These are phyloP conservation scores for Lethocerus indicus DNA, from an alignment of 1,140 invertebrate genomes.

Conservation along the genomic window DNA sequence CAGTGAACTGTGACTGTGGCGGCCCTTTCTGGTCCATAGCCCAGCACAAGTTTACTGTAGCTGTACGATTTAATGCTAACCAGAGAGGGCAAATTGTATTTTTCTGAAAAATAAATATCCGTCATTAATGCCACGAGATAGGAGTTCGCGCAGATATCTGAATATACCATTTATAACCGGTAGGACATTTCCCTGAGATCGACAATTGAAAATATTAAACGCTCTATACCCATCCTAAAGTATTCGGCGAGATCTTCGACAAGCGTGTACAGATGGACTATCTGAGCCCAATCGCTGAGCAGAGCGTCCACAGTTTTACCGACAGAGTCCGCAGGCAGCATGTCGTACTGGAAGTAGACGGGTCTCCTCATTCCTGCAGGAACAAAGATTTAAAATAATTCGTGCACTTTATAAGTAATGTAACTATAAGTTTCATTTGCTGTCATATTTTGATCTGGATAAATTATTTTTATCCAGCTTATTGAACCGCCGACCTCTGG, in stretches of 20 bases:
- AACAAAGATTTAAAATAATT: conserved; percentile 10
- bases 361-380: conserved; percentile 51
- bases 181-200: too few species aligned
- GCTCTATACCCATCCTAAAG: conserved; percentile 30
- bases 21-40: conserved; percentile 62
- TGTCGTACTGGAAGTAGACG: conserved; percentile 77
- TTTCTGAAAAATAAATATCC: conserved; percentile 37
- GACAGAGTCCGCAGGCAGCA: conserved; percentile 53
- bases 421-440: too few species aligned
- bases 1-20: conserved; percentile 59
- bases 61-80: conserved; percentile 64
- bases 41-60: conserved; percentile 60
- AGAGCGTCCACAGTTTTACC: conserved; percentile 63
- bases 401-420: too few species aligned
- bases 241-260: conserved; percentile 63
- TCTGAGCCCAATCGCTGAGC: conserved; percentile 77
- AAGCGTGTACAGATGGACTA: conserved; percentile 72
- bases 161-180: too few species aligned
- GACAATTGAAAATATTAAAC: too few species aligned
- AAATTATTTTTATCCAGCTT: too few species aligned
- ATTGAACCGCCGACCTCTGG: too few species aligned
- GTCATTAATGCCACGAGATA: too few species aligned
- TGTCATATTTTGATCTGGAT: too few species aligned
- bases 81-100: conserved; percentile 37
- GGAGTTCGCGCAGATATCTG: too few species aligned